These are phyloP conservation scores for Coregonus clupeaformis DNA, from an alignment of 2,113 vertebrate genomes.

Conservation along the genomic window DNA sequence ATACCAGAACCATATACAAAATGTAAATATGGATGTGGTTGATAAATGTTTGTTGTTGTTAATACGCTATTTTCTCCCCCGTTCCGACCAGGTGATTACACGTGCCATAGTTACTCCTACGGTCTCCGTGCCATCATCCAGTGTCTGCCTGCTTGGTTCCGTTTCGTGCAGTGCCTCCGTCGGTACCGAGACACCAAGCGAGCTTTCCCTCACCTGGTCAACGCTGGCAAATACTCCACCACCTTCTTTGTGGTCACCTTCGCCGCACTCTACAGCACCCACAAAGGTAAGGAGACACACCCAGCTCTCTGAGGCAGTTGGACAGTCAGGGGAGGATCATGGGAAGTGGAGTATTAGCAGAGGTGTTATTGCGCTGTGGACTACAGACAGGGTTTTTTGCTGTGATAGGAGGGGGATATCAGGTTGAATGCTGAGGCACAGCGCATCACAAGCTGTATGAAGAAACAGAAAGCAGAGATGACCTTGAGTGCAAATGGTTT, in stretches of 20 bases:
- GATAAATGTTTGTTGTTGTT: neutral
- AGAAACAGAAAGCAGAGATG: conserved; percentile 40
- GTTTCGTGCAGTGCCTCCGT: conserved; percentile 97
- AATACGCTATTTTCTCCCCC: neutral
- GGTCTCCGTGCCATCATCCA: conserved; percentile 95
- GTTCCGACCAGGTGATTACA: conserved; percentile 30
- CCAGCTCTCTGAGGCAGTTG: neutral
- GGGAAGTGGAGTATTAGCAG: too few relatives aligned
- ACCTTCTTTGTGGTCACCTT: conserved; percentile 99
- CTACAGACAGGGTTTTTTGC: too few relatives aligned
- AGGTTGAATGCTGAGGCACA: neutral
- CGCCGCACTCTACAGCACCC: conserved; percentile 89
- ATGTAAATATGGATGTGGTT: too few relatives aligned
- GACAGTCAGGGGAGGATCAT: neutral
- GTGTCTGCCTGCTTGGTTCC: conserved; percentile 97
- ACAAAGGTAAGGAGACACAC: conserved; percentile 79
- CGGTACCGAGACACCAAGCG: conserved; percentile 96
- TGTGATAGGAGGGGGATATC: neutral
- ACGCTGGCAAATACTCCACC: conserved; percentile 98
- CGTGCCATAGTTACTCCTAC: conserved; percentile 91
- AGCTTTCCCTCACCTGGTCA: conserved; percentile 96
- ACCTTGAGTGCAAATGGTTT: conserved; percentile 51
- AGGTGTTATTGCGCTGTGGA: too few relatives aligned
- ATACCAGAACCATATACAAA: too few relatives aligned
- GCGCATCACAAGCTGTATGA: conserved; percentile 21